Evolutionary conservation across 2,797 vertebrate genomes (phyloP).

Genomic region (Pagetopsis macropterus): DNA sequence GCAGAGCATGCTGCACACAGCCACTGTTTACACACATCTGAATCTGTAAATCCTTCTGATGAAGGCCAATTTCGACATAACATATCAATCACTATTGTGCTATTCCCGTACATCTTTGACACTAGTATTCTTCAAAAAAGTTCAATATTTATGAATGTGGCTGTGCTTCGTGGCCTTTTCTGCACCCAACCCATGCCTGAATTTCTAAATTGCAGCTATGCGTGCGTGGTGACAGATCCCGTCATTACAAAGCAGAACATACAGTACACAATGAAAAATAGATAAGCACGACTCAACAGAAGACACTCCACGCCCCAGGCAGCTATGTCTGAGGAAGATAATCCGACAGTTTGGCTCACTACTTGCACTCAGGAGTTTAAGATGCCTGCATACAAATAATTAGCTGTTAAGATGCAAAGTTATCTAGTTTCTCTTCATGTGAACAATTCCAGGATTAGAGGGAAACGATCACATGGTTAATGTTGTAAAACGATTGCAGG

Average conservation of each 20-base stretch:
- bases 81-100: neutral
- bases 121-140: neutral
- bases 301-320: neutral
- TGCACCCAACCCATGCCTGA: neutral
- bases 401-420: neutral
- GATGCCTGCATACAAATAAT: neutral
- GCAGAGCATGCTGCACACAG: neutral
- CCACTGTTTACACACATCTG: neutral
- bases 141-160: neutral
- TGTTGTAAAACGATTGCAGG: no score
- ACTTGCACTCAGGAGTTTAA: neutral
- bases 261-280: neutral
- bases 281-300: neutral
- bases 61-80: neutral
- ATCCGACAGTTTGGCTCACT: neutral
- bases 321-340: constrained; percentile 1
- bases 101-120: neutral
- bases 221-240: neutral
- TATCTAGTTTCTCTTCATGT: neutral
- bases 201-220: constrained; percentile 30
- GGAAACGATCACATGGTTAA: no score
- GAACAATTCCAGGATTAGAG: neutral
- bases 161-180: neutral
- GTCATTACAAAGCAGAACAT: neutral
- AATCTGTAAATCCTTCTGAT: neutral